A percentile compares a stretch with the other conserved stretches of the same genome.
Evolutionary conservation across 2,888 invertebrate genomes (phyloP).

Genomic region (Elegia similella): DNA sequence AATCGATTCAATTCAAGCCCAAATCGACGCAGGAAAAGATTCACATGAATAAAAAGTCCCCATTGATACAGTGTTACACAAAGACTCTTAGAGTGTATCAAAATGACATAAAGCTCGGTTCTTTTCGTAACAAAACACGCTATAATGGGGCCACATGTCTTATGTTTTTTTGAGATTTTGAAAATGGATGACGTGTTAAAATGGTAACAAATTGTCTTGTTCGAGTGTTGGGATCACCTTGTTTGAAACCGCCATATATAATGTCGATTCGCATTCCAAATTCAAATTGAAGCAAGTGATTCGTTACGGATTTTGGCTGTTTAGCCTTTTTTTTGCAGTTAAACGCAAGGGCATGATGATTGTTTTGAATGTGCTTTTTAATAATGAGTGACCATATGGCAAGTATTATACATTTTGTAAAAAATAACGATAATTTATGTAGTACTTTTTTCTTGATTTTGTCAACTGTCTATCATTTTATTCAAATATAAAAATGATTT

Average conservation of each 20-base stretch:
- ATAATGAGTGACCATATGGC: background rate
- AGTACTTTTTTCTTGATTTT: too few relatives aligned
- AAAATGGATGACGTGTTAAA: conserved; percentile 80
- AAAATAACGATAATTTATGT: too few relatives aligned
- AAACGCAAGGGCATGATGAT: background rate
- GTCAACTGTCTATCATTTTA: too few relatives aligned
- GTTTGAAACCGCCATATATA: conserved; percentile 50
- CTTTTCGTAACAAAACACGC: conserved; percentile 65
- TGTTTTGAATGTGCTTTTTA: background rate
- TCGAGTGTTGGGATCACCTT: conserved; percentile 15
- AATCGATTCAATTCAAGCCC: conserved; percentile 74
- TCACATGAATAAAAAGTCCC: conserved; percentile 65
- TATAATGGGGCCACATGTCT: conserved; percentile 72
- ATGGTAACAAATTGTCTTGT: conserved; percentile 66
- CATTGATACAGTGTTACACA: conserved; percentile 63
- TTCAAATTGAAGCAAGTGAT: conserved; percentile 47
- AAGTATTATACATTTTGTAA: too few relatives aligned
- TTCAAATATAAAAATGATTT: too few relatives aligned
- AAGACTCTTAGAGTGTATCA: conserved; percentile 76
- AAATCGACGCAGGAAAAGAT: conserved; percentile 61
- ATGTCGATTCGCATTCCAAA: conserved; percentile 54
- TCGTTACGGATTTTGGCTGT: conserved; percentile 44
- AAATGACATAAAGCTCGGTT: conserved; percentile 78
- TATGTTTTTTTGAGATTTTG: conserved; percentile 56
- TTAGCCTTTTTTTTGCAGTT: conserved; percentile 23